These are phyloP conservation scores for Aegypius monachus DNA, from an alignment of 2,113 vertebrate species.

Conservation along the genomic window DNA sequence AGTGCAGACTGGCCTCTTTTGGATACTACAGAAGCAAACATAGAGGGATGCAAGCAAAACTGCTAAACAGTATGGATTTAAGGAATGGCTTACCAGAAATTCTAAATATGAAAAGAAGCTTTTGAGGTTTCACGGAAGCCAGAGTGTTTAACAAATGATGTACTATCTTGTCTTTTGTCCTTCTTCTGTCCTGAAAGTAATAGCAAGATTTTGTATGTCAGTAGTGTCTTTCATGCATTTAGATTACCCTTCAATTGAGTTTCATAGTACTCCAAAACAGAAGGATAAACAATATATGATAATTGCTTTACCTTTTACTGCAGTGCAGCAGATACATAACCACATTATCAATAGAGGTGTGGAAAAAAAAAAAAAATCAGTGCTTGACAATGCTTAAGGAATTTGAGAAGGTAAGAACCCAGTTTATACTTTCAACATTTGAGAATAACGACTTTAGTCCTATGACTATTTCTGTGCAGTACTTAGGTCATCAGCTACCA, in stretches of 20 bases:
- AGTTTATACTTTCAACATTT: not conserved
- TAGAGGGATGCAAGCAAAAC: not conserved
- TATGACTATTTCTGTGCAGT: not conserved
- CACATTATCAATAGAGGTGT: not conserved
- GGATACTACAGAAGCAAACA: not conserved
- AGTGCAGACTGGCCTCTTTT: not conserved
- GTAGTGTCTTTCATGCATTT: conserved; percentile 38
- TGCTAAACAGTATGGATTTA: not conserved
- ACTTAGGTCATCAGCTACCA: not conserved
- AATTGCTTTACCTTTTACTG: conserved; percentile 41
- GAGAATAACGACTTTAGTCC: not conserved
- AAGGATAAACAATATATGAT: conserved; percentile 44
- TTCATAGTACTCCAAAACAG: not conserved
- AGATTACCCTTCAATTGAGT: conserved; percentile 31
- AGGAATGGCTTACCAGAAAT: not conserved
- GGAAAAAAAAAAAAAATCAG: not conserved
- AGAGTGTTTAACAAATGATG: not conserved
- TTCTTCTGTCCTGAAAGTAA: conserved; percentile 7
- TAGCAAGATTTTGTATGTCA: not conserved
- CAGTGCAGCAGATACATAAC: not conserved
- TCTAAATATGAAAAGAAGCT: not conserved
- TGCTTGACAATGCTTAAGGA: not conserved
- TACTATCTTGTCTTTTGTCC: not conserved
- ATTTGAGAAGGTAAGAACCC: not conserved
- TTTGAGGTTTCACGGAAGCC: not conserved